phyloP scores from a whole-genome alignment of 2,888 invertebrate species.

The Acanthococcus lagerstroemiae region DNA sequence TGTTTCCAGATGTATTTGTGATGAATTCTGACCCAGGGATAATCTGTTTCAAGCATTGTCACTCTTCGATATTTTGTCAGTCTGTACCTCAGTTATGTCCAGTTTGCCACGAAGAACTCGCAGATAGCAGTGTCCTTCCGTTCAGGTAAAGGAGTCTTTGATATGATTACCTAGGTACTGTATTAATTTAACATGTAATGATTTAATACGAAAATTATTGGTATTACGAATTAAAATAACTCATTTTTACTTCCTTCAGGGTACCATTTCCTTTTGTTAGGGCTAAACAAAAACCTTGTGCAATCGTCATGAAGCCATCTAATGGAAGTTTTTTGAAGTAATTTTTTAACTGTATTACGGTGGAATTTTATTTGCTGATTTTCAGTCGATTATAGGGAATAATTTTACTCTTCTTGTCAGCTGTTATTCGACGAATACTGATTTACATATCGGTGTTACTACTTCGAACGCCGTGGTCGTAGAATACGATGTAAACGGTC shows the following conservation, averaged over 20 bases:
- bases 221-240: too few relatives aligned
- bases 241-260: slow-evolving; percentile 45
- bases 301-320: slow-evolving; percentile 78
- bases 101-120: slow-evolving; percentile 35
- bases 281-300: slow-evolving; percentile 68
- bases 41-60: slow-evolving; percentile 84
- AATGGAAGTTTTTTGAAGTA: slow-evolving; percentile 78
- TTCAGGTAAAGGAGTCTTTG: too few relatives aligned
- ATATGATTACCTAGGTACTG: too few relatives aligned
- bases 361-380: not conserved
- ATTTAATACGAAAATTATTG: too few relatives aligned
- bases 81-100: slow-evolving; percentile 67
- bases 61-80: slow-evolving; percentile 71
- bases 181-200: too few relatives aligned
- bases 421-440: slow-evolving; percentile 69
- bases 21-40: slow-evolving; percentile 60
- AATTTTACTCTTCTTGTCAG: slow-evolving; percentile 45
- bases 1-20: slow-evolving; percentile 1
- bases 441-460: slow-evolving; percentile 84
- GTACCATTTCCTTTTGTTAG: slow-evolving; percentile 79
- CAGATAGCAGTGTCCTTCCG: not conserved
- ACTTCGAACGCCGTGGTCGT: slow-evolving; percentile 67
- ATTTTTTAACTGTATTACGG: slow-evolving; percentile 41
- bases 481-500: slow-evolving; percentile 74
- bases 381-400: not conserved